Base-by-base conservation (phyloP, 1,140 invertebrate species). In the Trichomalopsis sarcophagae region DNA sequence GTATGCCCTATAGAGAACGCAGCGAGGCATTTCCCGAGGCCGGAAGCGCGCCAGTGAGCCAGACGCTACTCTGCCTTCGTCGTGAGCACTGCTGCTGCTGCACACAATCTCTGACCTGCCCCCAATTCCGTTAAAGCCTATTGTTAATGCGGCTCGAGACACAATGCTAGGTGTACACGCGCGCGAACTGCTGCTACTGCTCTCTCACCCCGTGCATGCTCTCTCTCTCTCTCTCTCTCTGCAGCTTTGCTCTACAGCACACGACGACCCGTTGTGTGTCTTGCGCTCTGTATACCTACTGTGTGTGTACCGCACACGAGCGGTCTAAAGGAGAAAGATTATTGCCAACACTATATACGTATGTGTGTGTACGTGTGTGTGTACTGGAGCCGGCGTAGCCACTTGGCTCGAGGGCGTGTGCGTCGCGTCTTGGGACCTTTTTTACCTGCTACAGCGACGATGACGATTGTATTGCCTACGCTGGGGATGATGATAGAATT, bases 91-190 rank as follows among this genome's bases (percentile, higher is more conserved):
- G 73, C 55, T 33, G 27, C 5, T 21, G 21, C 40, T 27, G 33
- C 75, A 50, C 30, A 62, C 76, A 71, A 79, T 79, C 82, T 62
- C 82, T 62, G 82, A 79, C 76, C 66, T 73, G 66, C 47, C 75
- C 75, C 40, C 82, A 50, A 77, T 83, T 77, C 74, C 27, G 27
- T 14, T 40, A 17, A 44, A 77, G 82, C 66, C 82, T 47, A 79
- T 84, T 79, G 82, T 79, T 71, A 74, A 66, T 44, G 62, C 68
- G 55, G 30, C 27, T 27, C 75, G 76, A 71, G 68, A 68, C 76
- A 84, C 82, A 84, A 84, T 84, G 62, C 55, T 6, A 44, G 17
- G 30, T 78, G 75, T 23, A 44, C 36, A 66, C 13, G 55, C 75
- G 69, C 69, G 27, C 10, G 33, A 73, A 73, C 33, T 73, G 40